Base-by-base conservation (phyloP, 2,797 vertebrate species). In the Acipenser oxyrinchus region DNA sequence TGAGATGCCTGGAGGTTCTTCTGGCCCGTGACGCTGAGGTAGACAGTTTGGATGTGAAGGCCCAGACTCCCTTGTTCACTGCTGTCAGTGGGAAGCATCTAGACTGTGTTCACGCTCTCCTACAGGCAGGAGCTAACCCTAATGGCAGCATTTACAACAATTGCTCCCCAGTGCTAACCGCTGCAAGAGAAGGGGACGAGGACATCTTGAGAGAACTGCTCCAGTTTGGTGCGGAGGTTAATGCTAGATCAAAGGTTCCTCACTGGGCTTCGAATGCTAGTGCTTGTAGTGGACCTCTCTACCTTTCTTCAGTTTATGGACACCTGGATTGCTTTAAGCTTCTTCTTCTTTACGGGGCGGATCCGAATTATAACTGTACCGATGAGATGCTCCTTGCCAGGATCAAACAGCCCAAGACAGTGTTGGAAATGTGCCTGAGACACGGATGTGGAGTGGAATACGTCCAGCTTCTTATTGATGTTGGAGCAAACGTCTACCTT, bases 21-120 rank as follows among this genome's bases (percentile, higher is more conserved):
- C 68, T 99, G 77, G 84, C 86, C 12, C 88, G 94, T 0, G 93
- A 93, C 0, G 94, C 96, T 0, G 89, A 95, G 68, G 81, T 97
- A 4, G 96, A 99, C 84, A 84, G 89, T 71, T 84, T 97, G 71
- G 95, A 99, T 0, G 90, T 95, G 66, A 99, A 99, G 78, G 96
- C 96, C 10, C 95, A 99, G 84, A 99, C 95, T 0, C 95, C 95
- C 0, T 88, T 99, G 63, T 98, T 99, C 77, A 90, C 89, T 0
- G 95, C 96, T 0, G 95, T 97, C 68, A 92, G 87, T 58, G 90
- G 92, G 0, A 95, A 94, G 72, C 93, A 99, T 81, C 77, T 88
- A 51, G 91, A 92, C 63, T 98, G 95, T 0, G 95, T 93, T 60
- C 78, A 71, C 1, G 80, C 82, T 11, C 89, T 98, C 68, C 87